Evolutionary conservation across 2,888 invertebrate species (phyloP), one percentile per base, ranked within the genome.

Genomic region (Apocheima hispidaria): DNA sequence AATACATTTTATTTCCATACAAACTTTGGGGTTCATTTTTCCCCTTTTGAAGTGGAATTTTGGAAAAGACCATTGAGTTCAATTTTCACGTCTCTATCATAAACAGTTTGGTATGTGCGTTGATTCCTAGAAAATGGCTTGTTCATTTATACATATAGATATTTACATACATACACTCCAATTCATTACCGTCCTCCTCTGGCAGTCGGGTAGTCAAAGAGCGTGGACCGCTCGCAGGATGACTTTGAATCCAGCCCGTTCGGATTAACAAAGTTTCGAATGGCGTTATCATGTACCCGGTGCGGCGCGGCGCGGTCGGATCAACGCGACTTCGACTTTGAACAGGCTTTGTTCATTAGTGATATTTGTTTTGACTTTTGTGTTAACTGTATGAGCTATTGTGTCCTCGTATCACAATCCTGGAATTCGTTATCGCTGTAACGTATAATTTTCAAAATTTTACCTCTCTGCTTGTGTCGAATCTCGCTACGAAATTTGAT

Each of bases 261-360:
- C 9, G 64, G 69, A 64, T 70, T 63, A 70, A 26, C 54, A 41
- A 70, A 70, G 64, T 68, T 66, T 23, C 23, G 46, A 63, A 70
- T 66, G 65, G 69, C 69, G 62, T 68, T 68, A 64, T 60, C 66
- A 18, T 70, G 69, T 70, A 62, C 20, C n/a, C 20, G 41, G n/a
- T 10, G 10, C n/a, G n/a, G n/a, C n/a, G 30, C 33, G 12, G 33
- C 41, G 28, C 33, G 14, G 26, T 53, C 59, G 60, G 61, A 59
- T 63, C 55, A 33, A 20, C 18, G n/a, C 33, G 50, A 49, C 55
- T 60, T 59, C 41, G 59, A 51, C 52, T 67, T 38, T 12, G 51
- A 52, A 60, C 54, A 50, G 20, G 50, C 26, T 60, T 60, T 53
- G 59, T 60, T 60, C 54, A 50, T 60, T 54, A 60, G 33, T 30